These are phyloP conservation scores for Brachyptera putata DNA, from an alignment of 2,888 invertebrate genomes.

Conservation along the genomic window DNA sequence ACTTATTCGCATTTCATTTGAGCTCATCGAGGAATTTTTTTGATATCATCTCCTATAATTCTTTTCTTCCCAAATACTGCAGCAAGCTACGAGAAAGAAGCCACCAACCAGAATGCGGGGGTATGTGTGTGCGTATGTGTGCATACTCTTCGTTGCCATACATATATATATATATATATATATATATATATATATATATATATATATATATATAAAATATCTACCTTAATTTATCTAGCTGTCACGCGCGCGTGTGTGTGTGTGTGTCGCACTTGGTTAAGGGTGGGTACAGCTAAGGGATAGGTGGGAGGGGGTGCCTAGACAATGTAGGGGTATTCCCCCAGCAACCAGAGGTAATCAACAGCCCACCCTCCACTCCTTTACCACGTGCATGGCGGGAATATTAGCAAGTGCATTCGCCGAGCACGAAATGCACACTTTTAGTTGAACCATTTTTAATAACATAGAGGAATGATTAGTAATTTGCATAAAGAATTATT, in stretches of 20 bases:
- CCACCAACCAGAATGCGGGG: no score
- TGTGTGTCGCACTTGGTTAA: slow-evolving; percentile 6
- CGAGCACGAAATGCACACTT: neutral
- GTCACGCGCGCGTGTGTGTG: slow-evolving; percentile 5
- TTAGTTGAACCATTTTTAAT: no score
- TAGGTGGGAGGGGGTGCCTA: slow-evolving; percentile 4
- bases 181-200: no score
- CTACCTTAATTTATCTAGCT: slow-evolving; percentile 13
- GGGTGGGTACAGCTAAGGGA: neutral
- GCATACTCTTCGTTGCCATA: no score
- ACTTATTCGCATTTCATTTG: slow-evolving; percentile 1
- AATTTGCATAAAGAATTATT: no score
- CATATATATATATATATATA: no score
- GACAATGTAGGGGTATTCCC: slow-evolving; percentile 14
- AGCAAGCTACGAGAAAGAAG: no score
- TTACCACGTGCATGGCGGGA: neutral
- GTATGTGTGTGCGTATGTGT: neutral
- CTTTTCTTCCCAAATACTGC: neutral
- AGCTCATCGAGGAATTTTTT: slow-evolving; percentile 17
- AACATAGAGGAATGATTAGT: no score
- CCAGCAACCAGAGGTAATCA: slow-evolving; percentile 17
- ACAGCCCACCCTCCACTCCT: slow-evolving; percentile 9
- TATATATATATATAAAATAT: slow-evolving; percentile 11
- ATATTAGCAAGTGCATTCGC: neutral
- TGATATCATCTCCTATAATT: slow-evolving; percentile 14